Conservation (phyloP, 2,797 vertebrate genomes). For the Taeniopygia guttata region DNA sequence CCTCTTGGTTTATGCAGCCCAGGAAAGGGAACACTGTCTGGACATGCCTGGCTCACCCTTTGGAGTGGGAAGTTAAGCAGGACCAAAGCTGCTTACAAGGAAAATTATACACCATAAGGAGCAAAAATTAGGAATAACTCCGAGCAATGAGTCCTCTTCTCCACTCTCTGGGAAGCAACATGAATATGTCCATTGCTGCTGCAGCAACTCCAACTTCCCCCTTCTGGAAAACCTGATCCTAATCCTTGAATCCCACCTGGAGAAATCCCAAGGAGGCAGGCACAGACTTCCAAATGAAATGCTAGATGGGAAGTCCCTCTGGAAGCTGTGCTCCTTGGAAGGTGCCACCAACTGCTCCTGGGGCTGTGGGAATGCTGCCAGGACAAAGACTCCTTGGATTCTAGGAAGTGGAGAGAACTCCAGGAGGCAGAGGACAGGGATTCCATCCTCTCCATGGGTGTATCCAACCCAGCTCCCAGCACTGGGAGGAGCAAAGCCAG, state of each 20-base stretch:
- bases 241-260: background rate
- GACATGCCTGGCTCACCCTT: background rate
- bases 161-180: background rate
- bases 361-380: background rate
- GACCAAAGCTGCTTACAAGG: background rate
- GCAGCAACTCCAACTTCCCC: background rate
- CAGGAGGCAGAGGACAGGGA: background rate
- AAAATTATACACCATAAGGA: background rate
- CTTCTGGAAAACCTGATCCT: background rate
- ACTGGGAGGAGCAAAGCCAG: rapidly evolving
- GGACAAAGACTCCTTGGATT: background rate
- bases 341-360: background rate
- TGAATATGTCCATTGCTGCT: rapidly evolving
- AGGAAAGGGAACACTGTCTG: background rate
- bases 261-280: background rate
- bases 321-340: background rate
- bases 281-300: background rate
- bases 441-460: background rate
- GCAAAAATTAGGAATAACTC: background rate
- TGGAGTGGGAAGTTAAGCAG: background rate
- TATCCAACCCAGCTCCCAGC: rapidly evolving
- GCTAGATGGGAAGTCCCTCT: background rate
- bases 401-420: background rate
- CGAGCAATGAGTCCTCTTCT: background rate
- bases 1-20: background rate